phyloP scores from a whole-genome alignment of 2,797 vertebrate species.

The Lepidocolaptes lacrymiger region DNA sequence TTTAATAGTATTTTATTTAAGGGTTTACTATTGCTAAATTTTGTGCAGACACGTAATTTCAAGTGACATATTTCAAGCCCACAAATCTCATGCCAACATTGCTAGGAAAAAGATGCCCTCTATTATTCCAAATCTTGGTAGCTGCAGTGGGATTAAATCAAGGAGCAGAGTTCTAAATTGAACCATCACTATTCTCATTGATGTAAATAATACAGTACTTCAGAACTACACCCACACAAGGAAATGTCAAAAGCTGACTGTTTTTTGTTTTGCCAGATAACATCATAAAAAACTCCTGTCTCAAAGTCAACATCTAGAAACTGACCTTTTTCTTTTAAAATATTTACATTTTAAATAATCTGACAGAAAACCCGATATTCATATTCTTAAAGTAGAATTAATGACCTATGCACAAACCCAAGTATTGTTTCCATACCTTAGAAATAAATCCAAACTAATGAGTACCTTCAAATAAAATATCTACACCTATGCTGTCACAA shows the following conservation, averaged over 20 bases:
- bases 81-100: not conserved
- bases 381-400: not conserved
- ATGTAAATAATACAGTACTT: not conserved
- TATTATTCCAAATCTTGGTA: not conserved
- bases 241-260: not conserved
- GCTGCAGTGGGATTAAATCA: not conserved
- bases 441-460: conserved; percentile 8
- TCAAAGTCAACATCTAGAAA: not conserved
- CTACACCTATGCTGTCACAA: not conserved
- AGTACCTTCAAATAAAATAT: conserved; percentile 36
- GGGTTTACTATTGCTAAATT: not conserved
- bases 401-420: not conserved
- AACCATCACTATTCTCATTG: not conserved
- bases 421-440: not conserved
- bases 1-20: not conserved
- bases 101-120: not conserved
- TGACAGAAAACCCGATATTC: not conserved
- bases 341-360: not conserved
- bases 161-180: not conserved
- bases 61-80: not conserved
- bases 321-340: not conserved
- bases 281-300: not conserved
- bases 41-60: not conserved
- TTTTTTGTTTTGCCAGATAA: not conserved
- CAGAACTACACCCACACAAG: not conserved